These are phyloP conservation scores for Sorex araneus DNA, from an alignment of 2,113 vertebrate species.

Conservation along the genomic window DNA sequence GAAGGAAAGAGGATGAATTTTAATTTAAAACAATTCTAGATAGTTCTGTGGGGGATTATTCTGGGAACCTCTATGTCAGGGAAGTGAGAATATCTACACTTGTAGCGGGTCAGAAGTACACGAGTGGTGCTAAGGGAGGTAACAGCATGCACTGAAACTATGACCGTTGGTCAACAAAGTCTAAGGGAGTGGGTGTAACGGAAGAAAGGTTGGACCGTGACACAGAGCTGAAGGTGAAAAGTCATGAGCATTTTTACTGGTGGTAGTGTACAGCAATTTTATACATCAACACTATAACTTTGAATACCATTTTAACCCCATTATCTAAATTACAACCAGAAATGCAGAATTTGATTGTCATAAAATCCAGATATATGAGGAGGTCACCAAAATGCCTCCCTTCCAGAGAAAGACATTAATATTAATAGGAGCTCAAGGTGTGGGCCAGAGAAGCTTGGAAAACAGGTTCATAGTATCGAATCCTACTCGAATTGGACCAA, in stretches of 20 bases:
- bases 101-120: background rate
- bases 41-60: background rate
- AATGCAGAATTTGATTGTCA: conserved; percentile 98
- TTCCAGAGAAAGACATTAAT: conserved; percentile 99
- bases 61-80: background rate
- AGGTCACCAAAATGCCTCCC: conserved; percentile 98
- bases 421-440: conserved; percentile 98
- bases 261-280: no score
- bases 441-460: conserved; percentile 97
- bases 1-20: no score
- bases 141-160: no score
- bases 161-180: no score
- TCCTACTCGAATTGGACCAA: conserved; percentile 96
- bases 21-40: background rate
- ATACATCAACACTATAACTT: no score
- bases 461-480: conserved; percentile 97
- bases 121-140: no score
- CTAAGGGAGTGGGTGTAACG: no score
- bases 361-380: conserved; percentile 99
- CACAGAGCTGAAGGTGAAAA: no score
- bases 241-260: no score
- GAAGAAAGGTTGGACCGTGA: no score
- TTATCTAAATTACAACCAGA: no score
- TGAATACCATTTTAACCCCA: no score
- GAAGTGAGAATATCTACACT: background rate